Evolutionary conservation across 2,797 vertebrate genomes (phyloP).

Genomic region (Acanthurus leucopareius): DNA sequence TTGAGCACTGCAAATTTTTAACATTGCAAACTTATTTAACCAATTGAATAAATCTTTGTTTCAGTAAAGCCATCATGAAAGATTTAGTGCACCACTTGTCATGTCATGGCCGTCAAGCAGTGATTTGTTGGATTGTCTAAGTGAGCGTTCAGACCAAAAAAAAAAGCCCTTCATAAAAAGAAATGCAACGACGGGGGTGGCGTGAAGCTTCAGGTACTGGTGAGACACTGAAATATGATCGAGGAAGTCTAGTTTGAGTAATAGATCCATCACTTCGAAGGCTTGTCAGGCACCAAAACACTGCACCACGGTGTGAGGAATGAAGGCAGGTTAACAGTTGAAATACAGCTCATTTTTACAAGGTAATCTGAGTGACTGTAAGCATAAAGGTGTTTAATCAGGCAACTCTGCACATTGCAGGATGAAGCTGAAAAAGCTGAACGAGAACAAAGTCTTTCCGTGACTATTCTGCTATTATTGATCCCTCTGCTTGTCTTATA

Average conservation of each 20-base stretch:
- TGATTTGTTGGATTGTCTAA: not conserved
- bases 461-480: not conserved
- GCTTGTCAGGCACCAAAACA: constrained; percentile 10
- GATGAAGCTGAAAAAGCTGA: not conserved
- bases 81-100: too few relatives aligned
- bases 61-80: not conserved
- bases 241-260: constrained; percentile 6
- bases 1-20: not conserved
- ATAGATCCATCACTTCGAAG: not conserved
- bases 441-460: not conserved
- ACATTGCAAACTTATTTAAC: not conserved
- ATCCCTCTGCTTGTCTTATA: not conserved
- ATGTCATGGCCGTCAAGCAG: not conserved
- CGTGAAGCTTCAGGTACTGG: not conserved
- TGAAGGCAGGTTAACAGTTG: not conserved
- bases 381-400: not conserved
- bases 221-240: constrained; percentile 21
- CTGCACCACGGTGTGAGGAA: not conserved
- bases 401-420: not conserved
- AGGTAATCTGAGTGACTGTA: not conserved
- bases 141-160: not conserved
- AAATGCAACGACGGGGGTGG: not conserved
- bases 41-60: not conserved
- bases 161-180: not conserved
- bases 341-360: not conserved